Base-by-base conservation (phyloP, 1,140 invertebrate genomes). In the Telenomus remus region DNA sequence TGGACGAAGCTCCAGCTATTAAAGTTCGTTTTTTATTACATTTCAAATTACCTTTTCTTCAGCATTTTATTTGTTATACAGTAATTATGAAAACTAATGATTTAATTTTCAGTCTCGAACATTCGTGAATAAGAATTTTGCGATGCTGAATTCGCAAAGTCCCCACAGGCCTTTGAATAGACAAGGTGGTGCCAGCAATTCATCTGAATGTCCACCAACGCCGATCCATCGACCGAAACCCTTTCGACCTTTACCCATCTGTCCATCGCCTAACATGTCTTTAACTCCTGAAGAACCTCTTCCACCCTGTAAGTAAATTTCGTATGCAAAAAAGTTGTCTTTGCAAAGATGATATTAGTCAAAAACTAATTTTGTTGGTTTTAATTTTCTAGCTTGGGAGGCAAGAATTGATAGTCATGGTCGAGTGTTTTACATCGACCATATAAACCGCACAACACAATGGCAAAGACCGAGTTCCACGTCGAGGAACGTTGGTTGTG, bases 371-470 rank as follows among this genome's bases (percentile, higher is more conserved):
- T n/a, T n/a, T n/a, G n/a, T n/a, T n/a, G n/a, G n/a, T n/a, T n/a
- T n/a, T n/a, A n/a, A n/a, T n/a, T 73, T 91, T 90, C 78, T n/a
- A 91, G 94, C 93, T 14, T 97, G 96, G 96, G 96, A 98, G 89
- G 96, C 96, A 0, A 91, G 96, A 50, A 95, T 97, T 87, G 96
- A 98, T 82, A 95, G 94, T 78, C 95, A 97, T 81, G 96, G 96
- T 0, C 89, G 96, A 44, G 93, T 97, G 51, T 97, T 98, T 84
- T 97, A 97, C 81, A 96, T 98, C 42, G 95, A 97, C 87, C 96
- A 98, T 82, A 90, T 95, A 0, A 96, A 95, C 78, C 89, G 95
- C n/a, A 96, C 94, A 10, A 98, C 96, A 4, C 97, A 95, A 12
- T 98, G 96, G 96, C 94, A 95, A 78, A 88, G 95, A 46, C 96